A percentile compares a stretch with the other conserved stretches of the same genome.
phyloP scores from a whole-genome alignment of 2,888 invertebrate genomes.

The Saturnia japonica region DNA sequence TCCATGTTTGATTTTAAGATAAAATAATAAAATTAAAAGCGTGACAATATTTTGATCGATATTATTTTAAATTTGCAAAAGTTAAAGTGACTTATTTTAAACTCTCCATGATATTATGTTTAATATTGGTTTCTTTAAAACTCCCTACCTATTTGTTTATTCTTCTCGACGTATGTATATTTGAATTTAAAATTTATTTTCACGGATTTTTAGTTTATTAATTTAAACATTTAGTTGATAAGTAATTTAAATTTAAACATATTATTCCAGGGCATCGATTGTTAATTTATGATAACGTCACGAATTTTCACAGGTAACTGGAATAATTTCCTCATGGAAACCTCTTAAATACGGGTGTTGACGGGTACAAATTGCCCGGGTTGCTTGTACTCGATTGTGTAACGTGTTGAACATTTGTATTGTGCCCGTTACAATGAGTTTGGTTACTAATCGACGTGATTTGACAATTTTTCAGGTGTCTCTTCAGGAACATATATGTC shows the following conservation, averaged over 20 bases:
- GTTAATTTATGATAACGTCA: constrained; percentile 44
- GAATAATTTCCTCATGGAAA: constrained; percentile 44
- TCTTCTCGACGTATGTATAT: neutral
- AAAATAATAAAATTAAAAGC: too few relatives aligned
- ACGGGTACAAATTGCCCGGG: constrained; percentile 62
- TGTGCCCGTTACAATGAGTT: constrained; percentile 72
- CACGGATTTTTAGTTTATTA: neutral
- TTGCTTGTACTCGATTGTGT: constrained; percentile 68
- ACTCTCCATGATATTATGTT: neutral
- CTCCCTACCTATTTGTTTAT: neutral
- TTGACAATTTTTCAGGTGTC: constrained; percentile 62
- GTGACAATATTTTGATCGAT: too few relatives aligned
- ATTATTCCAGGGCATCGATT: neutral
- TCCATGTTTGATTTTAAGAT: constrained; percentile 44
- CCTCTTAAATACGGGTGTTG: constrained; percentile 71
- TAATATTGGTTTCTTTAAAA: neutral
- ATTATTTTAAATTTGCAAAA: too few relatives aligned
- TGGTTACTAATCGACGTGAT: constrained; percentile 79
- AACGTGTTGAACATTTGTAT: constrained; percentile 62
- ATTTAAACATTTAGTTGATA: too few relatives aligned
- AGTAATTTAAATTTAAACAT: neutral
- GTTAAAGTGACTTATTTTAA: neutral
- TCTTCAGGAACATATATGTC: constrained; percentile 32
- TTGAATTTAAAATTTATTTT: neutral
- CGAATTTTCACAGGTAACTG: constrained; percentile 67